Conservation (phyloP, 2,888 invertebrate species). For the Neoitamus cyanurus region DNA sequence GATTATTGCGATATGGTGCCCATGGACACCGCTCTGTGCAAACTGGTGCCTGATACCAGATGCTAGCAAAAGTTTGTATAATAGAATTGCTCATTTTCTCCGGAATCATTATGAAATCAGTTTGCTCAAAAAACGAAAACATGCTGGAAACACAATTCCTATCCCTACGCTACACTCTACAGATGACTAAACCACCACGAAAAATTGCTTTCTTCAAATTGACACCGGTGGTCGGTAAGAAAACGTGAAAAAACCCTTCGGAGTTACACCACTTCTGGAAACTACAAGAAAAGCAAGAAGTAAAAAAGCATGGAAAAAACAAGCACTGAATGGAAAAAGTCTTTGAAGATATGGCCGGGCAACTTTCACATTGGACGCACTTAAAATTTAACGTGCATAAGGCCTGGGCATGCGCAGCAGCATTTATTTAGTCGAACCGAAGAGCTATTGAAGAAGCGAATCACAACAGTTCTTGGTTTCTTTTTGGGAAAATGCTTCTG, state of each 20-base stretch:
- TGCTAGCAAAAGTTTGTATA: background rate
- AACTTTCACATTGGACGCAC: constrained; percentile 22
- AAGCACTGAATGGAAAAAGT: background rate
- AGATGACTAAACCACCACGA: background rate
- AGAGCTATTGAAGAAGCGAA: background rate
- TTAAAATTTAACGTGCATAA: background rate
- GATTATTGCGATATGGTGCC: background rate
- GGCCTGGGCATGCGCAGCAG: background rate
- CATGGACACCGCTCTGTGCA: background rate
- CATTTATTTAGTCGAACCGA: background rate
- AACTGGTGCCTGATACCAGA: constrained; percentile 5
- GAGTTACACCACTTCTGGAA: background rate
- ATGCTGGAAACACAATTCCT: background rate
- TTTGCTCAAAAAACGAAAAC: background rate
- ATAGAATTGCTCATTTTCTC: background rate
- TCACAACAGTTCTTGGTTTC: background rate
- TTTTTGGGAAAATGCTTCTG: background rate
- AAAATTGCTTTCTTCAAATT: background rate
- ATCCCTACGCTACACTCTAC: constrained; percentile 12
- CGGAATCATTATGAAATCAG: background rate
- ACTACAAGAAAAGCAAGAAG: background rate
- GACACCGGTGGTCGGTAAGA: background rate
- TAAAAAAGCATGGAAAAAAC: background rate
- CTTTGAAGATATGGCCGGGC: background rate
- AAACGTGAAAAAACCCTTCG: background rate